Evolutionary conservation across 2,113 vertebrate species (phyloP).

Genomic region (Larimichthys polyactis): DNA sequence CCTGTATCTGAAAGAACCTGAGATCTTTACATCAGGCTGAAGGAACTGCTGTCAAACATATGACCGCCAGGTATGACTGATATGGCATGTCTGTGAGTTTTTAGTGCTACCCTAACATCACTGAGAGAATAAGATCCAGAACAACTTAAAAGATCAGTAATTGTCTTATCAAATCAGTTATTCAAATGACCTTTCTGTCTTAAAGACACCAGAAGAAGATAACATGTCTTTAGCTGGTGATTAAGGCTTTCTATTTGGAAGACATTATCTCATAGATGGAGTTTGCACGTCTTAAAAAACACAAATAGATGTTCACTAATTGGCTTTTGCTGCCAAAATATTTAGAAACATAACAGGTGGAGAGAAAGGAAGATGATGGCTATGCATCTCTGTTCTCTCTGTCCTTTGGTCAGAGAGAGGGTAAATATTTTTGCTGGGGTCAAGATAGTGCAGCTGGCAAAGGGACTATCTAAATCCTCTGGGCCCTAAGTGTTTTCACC

Average conservation of each 20-base stretch:
- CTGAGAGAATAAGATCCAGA: background rate
- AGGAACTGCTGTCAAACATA: background rate
- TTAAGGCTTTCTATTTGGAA: slow-evolving; percentile 8
- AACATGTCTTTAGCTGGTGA: background rate
- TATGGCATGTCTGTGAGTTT: background rate
- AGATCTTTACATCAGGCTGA: background rate
- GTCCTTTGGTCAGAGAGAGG: slow-evolving; percentile 6
- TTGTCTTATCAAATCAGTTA: background rate
- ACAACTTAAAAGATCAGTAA: background rate
- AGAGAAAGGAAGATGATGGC: slow-evolving; percentile 5
- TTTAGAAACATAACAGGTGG: slow-evolving; percentile 22
- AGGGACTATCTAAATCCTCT: background rate
- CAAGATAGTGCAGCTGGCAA: slow-evolving; percentile 6
- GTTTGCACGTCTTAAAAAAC: slow-evolving; percentile 1
- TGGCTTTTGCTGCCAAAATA: slow-evolving; percentile 35
- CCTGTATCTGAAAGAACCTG: background rate
- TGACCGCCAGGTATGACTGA: background rate
- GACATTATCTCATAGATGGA: slow-evolving; percentile 10
- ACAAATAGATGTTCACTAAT: slow-evolving; percentile 29
- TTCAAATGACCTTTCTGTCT: background rate
- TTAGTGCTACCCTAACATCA: background rate
- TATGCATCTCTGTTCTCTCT: background rate
- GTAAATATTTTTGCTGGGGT: slow-evolving; percentile 16
- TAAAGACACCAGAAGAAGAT: background rate
- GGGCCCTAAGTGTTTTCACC: slow-evolving; percentile 9